Evolutionary conservation across 2,113 vertebrate genomes (phyloP).

Genomic region (Holacanthus passer): DNA sequence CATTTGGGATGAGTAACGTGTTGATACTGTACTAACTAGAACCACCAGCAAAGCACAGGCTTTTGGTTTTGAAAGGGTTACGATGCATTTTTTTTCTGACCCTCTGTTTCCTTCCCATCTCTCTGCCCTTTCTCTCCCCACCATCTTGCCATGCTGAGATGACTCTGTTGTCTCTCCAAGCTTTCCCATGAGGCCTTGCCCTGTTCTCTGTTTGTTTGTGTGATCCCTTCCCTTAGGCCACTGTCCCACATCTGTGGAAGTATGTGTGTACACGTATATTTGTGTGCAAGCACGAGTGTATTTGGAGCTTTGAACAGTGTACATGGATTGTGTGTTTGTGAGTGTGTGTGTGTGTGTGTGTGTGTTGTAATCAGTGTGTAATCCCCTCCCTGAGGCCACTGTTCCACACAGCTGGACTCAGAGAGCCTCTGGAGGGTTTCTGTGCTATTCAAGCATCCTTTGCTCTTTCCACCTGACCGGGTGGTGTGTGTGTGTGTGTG

Average conservation of each 20-base stretch:
- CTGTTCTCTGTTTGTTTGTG: constrained; percentile 82
- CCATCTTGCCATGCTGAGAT: constrained; percentile 65
- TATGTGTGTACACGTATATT: constrained; percentile 48
- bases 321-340: constrained; percentile 30
- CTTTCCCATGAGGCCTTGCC: constrained; percentile 78
- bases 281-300: constrained; percentile 32
- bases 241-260: constrained; percentile 75
- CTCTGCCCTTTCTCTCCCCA: constrained; percentile 49
- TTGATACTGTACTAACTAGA: neutral
- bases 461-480: constrained; percentile 85
- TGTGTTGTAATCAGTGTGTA: constrained; percentile 81
- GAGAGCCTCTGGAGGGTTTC: constrained; percentile 65
- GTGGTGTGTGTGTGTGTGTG: constrained; percentile 64
- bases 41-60: neutral
- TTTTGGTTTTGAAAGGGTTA: constrained; percentile 47
- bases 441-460: constrained; percentile 83
- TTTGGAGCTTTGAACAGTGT: constrained; percentile 61
- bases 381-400: constrained; percentile 80
- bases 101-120: constrained; percentile 42
- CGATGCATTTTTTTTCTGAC: constrained; percentile 4
- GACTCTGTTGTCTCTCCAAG: constrained; percentile 78
- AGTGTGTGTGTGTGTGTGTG: constrained; percentile 41
- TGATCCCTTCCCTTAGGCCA: constrained; percentile 81
- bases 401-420: constrained; percentile 72
- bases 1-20: neutral